Conservation (phyloP, 2,113 vertebrate genomes). For the Trinectes maculatus region DNA sequence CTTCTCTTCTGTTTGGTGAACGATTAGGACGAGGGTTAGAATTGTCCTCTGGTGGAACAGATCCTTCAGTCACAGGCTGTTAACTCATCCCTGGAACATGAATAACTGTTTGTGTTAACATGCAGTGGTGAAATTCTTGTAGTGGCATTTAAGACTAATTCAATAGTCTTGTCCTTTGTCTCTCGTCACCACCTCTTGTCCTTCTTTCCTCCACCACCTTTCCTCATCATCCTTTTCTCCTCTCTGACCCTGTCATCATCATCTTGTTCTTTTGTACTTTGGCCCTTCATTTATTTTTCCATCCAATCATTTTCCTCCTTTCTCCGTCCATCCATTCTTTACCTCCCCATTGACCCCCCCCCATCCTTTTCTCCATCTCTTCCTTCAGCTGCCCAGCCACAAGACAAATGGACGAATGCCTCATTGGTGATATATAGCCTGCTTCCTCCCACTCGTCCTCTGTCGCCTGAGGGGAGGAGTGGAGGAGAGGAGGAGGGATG, state of each 20-base stretch:
- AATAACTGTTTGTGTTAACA: too few species aligned
- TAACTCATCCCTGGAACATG: too few species aligned
- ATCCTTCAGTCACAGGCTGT: too few species aligned
- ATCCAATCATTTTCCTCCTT: not conserved
- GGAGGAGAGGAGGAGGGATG: constrained; percentile 1
- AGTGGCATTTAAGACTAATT: too few species aligned
- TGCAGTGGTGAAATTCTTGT: too few species aligned
- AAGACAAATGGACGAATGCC: constrained; percentile 53
- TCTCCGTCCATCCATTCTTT: not conserved
- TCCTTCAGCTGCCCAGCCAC: constrained; percentile 34
- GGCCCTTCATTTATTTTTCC: not conserved
- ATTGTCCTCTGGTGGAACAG: too few species aligned
- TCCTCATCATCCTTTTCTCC: not conserved
- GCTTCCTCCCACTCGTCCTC: constrained; percentile 32
- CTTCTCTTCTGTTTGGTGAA: not conserved
- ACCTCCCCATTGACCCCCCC: not conserved
- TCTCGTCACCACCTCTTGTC: not conserved
- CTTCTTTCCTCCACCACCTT: not conserved
- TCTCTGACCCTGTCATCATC: too few species aligned
- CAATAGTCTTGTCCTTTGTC: too few species aligned
- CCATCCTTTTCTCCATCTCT: constrained; percentile 18
- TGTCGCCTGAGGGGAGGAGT: constrained; percentile 35
- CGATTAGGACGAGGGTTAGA: too few species aligned
- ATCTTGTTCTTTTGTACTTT: not conserved
- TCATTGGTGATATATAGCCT: constrained; percentile 46